phyloP scores from a whole-genome alignment of 1,140 invertebrate genomes.

The Sarcophaga peregrina region DNA sequence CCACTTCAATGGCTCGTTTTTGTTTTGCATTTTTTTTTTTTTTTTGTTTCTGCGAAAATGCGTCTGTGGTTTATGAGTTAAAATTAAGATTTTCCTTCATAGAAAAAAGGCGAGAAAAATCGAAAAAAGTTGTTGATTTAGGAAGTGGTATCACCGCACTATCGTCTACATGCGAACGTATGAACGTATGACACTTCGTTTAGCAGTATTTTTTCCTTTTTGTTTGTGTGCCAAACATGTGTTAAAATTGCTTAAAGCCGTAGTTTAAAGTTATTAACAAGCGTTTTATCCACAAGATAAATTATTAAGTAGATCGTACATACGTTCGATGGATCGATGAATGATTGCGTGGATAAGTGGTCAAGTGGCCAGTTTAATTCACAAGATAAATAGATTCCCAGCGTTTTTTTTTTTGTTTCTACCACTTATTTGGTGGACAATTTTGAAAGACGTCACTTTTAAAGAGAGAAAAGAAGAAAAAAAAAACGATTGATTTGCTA shows the following conservation, averaged over 20 bases:
- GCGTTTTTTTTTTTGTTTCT: too few species aligned
- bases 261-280: slow-evolving; percentile 1
- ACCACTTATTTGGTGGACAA: too few species aligned
- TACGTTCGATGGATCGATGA: background rate
- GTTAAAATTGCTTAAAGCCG: slow-evolving; percentile 8
- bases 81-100: background rate
- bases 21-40: too few species aligned
- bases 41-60: background rate
- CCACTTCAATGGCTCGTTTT: too few species aligned
- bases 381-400: background rate
- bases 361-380: background rate
- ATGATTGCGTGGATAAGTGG: background rate
- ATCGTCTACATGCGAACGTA: too few species aligned
- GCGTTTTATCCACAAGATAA: too few species aligned
- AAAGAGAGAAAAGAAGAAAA: too few species aligned
- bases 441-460: too few species aligned
- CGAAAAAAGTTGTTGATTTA: background rate
- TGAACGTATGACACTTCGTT: background rate
- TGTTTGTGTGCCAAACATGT: background rate
- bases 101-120: too few species aligned
- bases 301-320: too few species aligned
- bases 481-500: too few species aligned
- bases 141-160: background rate
- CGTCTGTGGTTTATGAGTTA: background rate
- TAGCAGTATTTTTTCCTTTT: background rate